A percentile compares a stretch with the other conserved stretches of the same genome.
These are phyloP conservation scores for Pachycephala philippinensis DNA, from an alignment of 2,113 vertebrate genomes.

Conservation along the genomic window DNA sequence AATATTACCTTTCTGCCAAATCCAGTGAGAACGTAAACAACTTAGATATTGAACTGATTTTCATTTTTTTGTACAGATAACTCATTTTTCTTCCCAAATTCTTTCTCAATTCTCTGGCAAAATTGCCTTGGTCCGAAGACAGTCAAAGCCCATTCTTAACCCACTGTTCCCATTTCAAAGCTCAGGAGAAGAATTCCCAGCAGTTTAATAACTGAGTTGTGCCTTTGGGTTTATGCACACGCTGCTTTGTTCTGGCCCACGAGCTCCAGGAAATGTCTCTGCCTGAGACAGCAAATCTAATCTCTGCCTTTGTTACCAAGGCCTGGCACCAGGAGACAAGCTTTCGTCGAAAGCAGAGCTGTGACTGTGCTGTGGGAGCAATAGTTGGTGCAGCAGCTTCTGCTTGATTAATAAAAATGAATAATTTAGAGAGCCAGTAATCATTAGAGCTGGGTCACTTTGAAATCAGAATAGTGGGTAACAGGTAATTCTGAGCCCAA, in stretches of 20 bases:
- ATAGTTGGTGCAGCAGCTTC: not conserved
- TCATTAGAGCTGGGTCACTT: not conserved
- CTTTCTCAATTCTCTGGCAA: not conserved
- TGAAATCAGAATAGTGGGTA: not conserved
- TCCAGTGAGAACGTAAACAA: not conserved
- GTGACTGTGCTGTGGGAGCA: not conserved
- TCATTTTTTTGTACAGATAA: not conserved
- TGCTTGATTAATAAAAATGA: not conserved
- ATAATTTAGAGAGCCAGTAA: not conserved
- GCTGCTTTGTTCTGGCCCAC: accelerated
- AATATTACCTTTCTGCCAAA: not conserved
- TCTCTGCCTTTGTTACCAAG: not conserved
- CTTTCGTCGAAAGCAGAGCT: not conserved
- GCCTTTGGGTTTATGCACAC: not conserved
- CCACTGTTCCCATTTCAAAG: not conserved
- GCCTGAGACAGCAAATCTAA: not conserved
- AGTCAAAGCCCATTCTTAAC: not conserved
- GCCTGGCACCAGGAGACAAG: not conserved
- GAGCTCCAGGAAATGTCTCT: not conserved
- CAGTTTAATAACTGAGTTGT: not conserved
- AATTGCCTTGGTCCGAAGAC: not conserved
- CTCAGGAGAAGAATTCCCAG: not conserved
- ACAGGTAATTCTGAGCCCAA: not conserved
- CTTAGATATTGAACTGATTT: not conserved
- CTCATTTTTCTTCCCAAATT: not conserved